A percentile compares a stretch with the other conserved stretches of the same genome.
Evolutionary conservation across 2,888 invertebrate genomes (phyloP).

Genomic region (Phengaris alcon): DNA sequence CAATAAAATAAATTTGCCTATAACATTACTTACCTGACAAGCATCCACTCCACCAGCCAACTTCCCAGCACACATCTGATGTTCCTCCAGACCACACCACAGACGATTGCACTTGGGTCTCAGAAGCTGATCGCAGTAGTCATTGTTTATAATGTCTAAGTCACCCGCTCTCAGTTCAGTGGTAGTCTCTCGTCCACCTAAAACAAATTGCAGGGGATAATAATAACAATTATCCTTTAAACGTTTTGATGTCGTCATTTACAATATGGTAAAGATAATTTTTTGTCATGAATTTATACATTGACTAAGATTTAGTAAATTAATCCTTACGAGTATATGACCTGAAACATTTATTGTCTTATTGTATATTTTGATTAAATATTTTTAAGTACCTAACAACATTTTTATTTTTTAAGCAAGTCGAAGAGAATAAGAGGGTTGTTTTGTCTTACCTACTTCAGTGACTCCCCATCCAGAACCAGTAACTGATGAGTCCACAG

Average conservation of each 20-base stretch:
- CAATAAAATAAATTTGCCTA: no score
- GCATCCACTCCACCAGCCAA: constrained; percentile 41
- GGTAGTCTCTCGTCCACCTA: background rate
- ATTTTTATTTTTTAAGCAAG: no score
- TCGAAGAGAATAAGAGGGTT: no score
- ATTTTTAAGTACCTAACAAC: no score
- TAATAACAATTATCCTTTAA: no score
- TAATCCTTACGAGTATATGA: no score
- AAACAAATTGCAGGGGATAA: background rate
- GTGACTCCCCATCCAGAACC: constrained; percentile 45
- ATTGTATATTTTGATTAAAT: no score
- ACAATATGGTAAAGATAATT: no score
- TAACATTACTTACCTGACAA: constrained; percentile 32
- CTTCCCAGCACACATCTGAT: constrained; percentile 41
- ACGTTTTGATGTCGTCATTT: no score
- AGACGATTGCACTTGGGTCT: constrained; percentile 33
- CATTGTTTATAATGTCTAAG: constrained; percentile 21
- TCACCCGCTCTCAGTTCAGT: constrained; percentile 2
- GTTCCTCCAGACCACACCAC: constrained; percentile 36
- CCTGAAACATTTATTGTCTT: no score
- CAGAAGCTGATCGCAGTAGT: constrained; percentile 32
- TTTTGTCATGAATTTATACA: no score
- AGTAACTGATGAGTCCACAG: constrained; percentile 35
- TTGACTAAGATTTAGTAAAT: no score
- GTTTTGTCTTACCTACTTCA: constrained; percentile 39